phyloP scores from a whole-genome alignment of 2,888 invertebrate genomes.

The Eubasilissa splendida region DNA sequence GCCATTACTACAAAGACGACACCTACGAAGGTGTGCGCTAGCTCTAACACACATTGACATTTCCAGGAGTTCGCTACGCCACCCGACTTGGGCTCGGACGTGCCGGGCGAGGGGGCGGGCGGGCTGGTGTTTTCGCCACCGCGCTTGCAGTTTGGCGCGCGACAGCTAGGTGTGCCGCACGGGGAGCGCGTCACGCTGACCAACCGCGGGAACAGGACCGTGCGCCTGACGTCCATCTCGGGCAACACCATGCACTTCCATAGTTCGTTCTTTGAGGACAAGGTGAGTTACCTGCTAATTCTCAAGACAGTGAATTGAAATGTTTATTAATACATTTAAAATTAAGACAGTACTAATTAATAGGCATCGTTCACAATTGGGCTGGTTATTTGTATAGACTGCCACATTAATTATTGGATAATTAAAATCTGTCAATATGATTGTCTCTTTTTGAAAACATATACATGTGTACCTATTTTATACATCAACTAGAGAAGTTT shows the following conservation, averaged over 20 bases:
- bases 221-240: slow-evolving; percentile 94
- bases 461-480: no score
- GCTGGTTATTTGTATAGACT: no score
- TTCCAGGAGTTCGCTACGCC: slow-evolving; percentile 47
- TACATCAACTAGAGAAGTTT: no score
- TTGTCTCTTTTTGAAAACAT: no score
- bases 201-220: slow-evolving; percentile 91
- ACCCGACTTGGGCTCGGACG: slow-evolving; percentile 19
- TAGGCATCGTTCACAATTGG: no score
- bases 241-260: slow-evolving; percentile 96
- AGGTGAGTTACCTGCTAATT: slow-evolving; percentile 74
- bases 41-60: not conserved
- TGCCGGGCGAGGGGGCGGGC: slow-evolving; percentile 42
- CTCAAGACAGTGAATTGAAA: no score
- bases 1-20: no score
- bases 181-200: slow-evolving; percentile 89
- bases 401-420: no score
- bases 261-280: slow-evolving; percentile 96
- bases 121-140: slow-evolving; percentile 69
- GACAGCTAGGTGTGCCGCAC: slow-evolving; percentile 90
- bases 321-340: no score
- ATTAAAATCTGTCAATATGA: no score
- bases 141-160: slow-evolving; percentile 71
- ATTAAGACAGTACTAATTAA: no score
- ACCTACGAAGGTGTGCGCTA: no score